Base-by-base conservation (phyloP, 2,888 invertebrate species). In the Gastrophysa polygoni region DNA sequence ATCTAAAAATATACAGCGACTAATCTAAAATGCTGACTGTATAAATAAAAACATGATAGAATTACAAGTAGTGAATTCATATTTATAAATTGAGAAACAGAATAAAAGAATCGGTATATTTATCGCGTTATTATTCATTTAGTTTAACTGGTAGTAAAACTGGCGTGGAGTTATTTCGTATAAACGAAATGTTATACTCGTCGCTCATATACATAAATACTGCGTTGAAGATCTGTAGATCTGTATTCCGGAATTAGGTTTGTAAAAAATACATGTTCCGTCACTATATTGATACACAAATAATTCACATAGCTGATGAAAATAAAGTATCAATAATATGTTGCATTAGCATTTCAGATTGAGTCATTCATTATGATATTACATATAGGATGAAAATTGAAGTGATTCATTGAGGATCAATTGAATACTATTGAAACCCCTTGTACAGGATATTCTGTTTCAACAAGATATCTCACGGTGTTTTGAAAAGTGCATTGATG, bases 111-210 rank as follows among this genome's bases (percentile, higher is more conserved):
- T 49, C 57, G 47, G 4, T 29, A 16, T 48, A 32, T 56, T 61
- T 51, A 61, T 44, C 44, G 50, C 17, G 34, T 51, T 50, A 50
- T 60, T 61, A 57, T 57, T 61, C 61, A 61, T 57, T 57, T 43
- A 32, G 24, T 46, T 52, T 50, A 38, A 18, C 44, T 51, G 17
- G 47, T 52, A 52, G 57, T 49, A 44, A 11, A 44, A 62, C 54
- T 44, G 21, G 46, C 24, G 49, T 24, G 48, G 52, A 57, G 43
- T 61, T 51, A 61, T 57, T 16, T 8, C 32, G 16, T 43, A 38
- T 14, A 43, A 38, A 38, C 18, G 34, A 57, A 51, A 50, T 56
- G 29, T 56, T 38, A 48, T 57, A 47, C 51, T 49, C 43, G 38
- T 38, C 34, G 16, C 51, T 24, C 46, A 52, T 51, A 52, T 38